These are phyloP conservation scores for Pampus argenteus DNA, from an alignment of 2,797 vertebrate genomes.

Conservation along the genomic window DNA sequence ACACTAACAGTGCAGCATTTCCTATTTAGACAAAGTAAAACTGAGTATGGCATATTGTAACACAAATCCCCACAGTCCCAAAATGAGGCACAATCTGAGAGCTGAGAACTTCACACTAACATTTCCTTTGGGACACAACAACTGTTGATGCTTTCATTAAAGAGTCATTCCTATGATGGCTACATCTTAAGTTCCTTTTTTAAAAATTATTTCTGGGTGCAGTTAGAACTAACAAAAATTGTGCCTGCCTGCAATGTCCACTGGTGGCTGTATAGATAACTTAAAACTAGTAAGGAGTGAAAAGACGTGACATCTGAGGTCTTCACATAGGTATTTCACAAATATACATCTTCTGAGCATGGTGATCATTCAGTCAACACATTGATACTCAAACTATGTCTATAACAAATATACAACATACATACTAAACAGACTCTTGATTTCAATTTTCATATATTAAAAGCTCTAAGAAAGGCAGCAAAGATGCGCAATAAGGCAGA, in stretches of 20 bases:
- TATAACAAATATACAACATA: slow-evolving; percentile 78
- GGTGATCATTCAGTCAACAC: slow-evolving; percentile 72
- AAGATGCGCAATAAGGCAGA: slow-evolving; percentile 93
- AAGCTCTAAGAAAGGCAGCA: slow-evolving; percentile 92
- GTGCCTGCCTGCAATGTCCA: slow-evolving; percentile 42
- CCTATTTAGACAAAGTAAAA: slow-evolving; percentile 48
- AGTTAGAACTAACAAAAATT: slow-evolving; percentile 40
- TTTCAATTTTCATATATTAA: slow-evolving; percentile 79
- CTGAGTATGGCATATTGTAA: slow-evolving; percentile 44
- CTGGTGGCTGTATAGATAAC: slow-evolving; percentile 45
- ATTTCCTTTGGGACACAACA: slow-evolving; percentile 59
- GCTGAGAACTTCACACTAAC: slow-evolving; percentile 36
- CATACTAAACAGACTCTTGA: slow-evolving; percentile 76
- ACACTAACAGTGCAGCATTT: slow-evolving; percentile 56
- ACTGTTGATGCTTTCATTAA: slow-evolving; percentile 38
- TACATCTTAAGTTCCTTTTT: slow-evolving; percentile 65
- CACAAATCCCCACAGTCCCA: slow-evolving; percentile 28
- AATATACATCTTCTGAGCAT: slow-evolving; percentile 74
- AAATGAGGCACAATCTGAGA: slow-evolving; percentile 58
- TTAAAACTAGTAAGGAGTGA: slow-evolving; percentile 57
- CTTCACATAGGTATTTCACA: slow-evolving; percentile 74
- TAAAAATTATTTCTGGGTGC: slow-evolving; percentile 22
- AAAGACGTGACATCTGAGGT: slow-evolving; percentile 69
- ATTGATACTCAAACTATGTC: slow-evolving; percentile 68
- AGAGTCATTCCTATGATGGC: slow-evolving; percentile 55